Conservation (phyloP, 2,888 invertebrate species). For the Cosmia trapezina region DNA sequence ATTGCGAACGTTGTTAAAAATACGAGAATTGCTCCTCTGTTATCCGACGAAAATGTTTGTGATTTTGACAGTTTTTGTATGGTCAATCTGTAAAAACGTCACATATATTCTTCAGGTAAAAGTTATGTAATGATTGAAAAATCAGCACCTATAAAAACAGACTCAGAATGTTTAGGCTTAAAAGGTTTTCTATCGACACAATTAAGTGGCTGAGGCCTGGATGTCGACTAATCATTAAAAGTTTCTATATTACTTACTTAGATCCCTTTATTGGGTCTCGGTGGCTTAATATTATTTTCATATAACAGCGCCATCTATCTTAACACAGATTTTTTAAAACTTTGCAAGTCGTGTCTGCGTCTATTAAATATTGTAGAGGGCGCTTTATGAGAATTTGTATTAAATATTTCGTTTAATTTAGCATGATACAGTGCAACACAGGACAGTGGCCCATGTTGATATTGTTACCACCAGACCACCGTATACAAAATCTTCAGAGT, state of each 20-base stretch:
- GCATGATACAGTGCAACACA: too few species aligned
- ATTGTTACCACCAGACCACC: too few species aligned
- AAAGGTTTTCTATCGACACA: background rate
- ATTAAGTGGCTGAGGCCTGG: background rate
- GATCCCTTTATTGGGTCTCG: background rate
- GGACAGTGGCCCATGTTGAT: too few species aligned
- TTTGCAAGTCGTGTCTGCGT: background rate
- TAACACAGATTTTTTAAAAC: background rate
- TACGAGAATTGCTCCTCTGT: too few species aligned
- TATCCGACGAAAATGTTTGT: too few species aligned
- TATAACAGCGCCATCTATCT: slow-evolving; percentile 48
- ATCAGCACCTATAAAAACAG: background rate
- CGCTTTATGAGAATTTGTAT: slow-evolving; percentile 25
- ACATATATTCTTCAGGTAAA: too few species aligned
- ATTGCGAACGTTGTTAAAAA: too few species aligned
- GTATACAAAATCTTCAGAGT: background rate
- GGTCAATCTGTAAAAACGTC: too few species aligned
- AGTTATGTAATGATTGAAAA: too few species aligned
- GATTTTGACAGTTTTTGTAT: too few species aligned
- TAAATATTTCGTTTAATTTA: too few species aligned
- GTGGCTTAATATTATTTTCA: background rate
- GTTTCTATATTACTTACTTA: background rate
- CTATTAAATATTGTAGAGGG: slow-evolving; percentile 46
- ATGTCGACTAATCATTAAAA: background rate
- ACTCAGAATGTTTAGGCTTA: background rate